phyloP scores from a whole-genome alignment of 2,888 invertebrate genomes.

The Himalopsyche tibetana region DNA sequence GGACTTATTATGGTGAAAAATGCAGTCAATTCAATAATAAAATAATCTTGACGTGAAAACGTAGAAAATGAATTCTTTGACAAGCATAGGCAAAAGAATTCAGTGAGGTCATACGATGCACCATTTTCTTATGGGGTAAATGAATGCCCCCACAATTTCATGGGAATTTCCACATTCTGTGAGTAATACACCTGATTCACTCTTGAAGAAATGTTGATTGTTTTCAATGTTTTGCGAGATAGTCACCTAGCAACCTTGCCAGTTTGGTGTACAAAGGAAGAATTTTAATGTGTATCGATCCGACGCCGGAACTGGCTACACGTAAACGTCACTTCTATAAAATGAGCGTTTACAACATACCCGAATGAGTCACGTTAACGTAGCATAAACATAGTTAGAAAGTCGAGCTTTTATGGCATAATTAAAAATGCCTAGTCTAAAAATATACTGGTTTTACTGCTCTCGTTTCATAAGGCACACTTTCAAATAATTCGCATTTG shows the following conservation, averaged over 20 bases:
- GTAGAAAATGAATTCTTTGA: slow-evolving; percentile 5
- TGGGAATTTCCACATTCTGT: slow-evolving; percentile 35
- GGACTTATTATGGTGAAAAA: no score
- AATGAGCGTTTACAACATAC: no score
- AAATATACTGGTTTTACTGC: no score
- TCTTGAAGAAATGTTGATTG: slow-evolving; percentile 30
- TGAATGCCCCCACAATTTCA: slow-evolving; percentile 43
- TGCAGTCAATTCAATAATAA: no score
- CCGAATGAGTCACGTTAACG: no score
- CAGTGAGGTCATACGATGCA: slow-evolving; percentile 65
- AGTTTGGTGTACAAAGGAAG: background rate
- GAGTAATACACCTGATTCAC: slow-evolving; percentile 26
- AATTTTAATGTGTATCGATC: background rate
- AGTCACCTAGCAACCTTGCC: slow-evolving; percentile 18
- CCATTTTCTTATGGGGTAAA: slow-evolving; percentile 32
- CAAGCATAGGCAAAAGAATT: slow-evolving; percentile 66
- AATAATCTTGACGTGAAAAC: no score
- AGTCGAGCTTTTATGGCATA: no score
- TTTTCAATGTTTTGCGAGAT: slow-evolving; percentile 12
- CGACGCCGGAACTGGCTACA: background rate
- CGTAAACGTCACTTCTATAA: no score
- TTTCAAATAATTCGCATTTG: no score
- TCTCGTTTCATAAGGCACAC: no score
- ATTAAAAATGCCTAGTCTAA: no score
- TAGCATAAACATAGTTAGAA: no score